phyloP scores from a whole-genome alignment of 2,797 vertebrate genomes.

The Ataeniobius toweri region DNA sequence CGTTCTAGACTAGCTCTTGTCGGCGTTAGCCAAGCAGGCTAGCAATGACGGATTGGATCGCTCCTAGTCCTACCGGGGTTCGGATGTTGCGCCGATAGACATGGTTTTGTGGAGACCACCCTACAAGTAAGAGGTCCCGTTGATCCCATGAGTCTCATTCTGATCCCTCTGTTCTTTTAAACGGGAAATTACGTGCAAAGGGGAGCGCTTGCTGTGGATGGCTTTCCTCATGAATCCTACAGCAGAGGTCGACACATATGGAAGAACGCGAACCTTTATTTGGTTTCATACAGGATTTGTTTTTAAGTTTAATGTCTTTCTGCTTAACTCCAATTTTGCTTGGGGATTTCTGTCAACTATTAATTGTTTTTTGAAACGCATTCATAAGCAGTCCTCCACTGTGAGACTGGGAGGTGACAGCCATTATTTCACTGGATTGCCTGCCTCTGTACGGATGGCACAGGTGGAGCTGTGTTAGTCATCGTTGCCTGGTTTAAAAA shows the following conservation, averaged over 20 bases:
- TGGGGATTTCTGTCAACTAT: neutral
- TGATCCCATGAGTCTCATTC: neutral
- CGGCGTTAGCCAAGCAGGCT: conserved; percentile 55
- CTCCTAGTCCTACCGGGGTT: conserved; percentile 31
- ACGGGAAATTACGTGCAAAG: neutral
- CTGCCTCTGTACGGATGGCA: neutral
- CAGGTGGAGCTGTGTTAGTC: conserved; percentile 14
- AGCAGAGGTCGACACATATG: conserved; percentile 42
- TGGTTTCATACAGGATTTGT: neutral
- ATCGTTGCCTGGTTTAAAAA: neutral
- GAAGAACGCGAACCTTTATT: conserved; percentile 15
- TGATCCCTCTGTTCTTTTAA: fast-evolving
- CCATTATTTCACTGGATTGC: conserved; percentile 57
- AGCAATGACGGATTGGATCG: conserved; percentile 59
- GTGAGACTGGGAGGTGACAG: conserved; percentile 47
- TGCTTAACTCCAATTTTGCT: neutral
- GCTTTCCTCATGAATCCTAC: conserved; percentile 28
- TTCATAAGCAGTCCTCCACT: neutral
- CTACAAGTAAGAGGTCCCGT: conserved; percentile 63
- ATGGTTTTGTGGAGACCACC: conserved; percentile 59
- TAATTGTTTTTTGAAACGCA: neutral
- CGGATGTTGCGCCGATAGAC: conserved; percentile 43
- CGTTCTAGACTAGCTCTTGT: conserved; percentile 13
- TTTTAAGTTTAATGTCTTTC: neutral
- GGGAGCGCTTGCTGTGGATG: neutral